phyloP scores from a whole-genome alignment of 2,888 invertebrate species.

The Perizoma affinitatum region DNA sequence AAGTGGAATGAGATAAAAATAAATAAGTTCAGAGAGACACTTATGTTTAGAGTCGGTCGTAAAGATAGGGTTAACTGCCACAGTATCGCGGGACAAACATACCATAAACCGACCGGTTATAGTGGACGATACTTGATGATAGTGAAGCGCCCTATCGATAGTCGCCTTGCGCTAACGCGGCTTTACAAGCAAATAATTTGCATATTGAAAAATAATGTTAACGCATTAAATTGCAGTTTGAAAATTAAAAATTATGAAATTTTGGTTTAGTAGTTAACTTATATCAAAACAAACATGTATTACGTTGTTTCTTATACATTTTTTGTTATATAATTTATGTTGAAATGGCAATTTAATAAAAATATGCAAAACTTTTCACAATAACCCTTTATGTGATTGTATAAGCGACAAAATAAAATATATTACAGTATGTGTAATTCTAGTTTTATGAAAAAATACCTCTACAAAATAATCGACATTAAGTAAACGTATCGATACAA shows the following conservation, averaged over 20 bases:
- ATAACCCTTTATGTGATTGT: background rate
- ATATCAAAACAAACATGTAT: too few species aligned
- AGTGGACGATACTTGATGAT: slow-evolving; percentile 61
- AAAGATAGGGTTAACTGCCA: slow-evolving; percentile 84
- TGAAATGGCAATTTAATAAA: too few species aligned
- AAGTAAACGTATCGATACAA: slow-evolving; percentile 35
- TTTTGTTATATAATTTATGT: too few species aligned
- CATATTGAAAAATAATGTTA: slow-evolving; percentile 23
- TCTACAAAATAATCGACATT: slow-evolving; percentile 24
- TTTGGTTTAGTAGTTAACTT: too few species aligned
- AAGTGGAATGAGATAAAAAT: slow-evolving; percentile 83
- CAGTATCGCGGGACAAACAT: slow-evolving; percentile 80
- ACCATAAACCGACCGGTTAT: slow-evolving; percentile 80
- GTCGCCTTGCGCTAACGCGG: slow-evolving; percentile 29
- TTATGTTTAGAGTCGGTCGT: slow-evolving; percentile 82
- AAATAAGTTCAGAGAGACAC: slow-evolving; percentile 82
- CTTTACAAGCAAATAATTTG: slow-evolving; percentile 20
- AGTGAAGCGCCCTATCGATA: slow-evolving; percentile 62
- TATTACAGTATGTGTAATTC: too few species aligned
- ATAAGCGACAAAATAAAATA: too few species aligned
- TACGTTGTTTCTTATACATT: too few species aligned
- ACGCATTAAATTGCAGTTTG: slow-evolving; percentile 21
- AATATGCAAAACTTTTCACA: background rate
- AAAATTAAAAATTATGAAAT: background rate
- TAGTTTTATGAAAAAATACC: background rate